These are phyloP conservation scores for Aspidiotus rigidus DNA, from an alignment of 2,888 invertebrate species.

Conservation along the genomic window DNA sequence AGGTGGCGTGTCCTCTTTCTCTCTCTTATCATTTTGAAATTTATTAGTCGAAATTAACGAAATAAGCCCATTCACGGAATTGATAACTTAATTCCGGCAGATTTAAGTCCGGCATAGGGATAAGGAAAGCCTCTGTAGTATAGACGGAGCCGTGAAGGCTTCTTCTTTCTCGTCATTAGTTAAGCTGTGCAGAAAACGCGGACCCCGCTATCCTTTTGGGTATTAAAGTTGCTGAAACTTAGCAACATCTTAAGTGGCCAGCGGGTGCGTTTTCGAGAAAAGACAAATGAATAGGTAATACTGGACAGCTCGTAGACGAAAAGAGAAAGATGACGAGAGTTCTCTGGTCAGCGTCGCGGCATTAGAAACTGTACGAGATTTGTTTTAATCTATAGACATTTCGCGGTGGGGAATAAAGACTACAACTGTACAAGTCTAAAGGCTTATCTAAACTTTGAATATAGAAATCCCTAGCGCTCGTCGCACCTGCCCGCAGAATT, in stretches of 20 bases:
- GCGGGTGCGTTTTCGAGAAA: constrained; percentile 14
- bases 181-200: constrained; percentile 18
- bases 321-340: constrained; percentile 24
- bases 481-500: constrained; percentile 31
- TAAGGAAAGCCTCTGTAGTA: constrained; percentile 27
- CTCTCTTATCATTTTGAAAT: constrained; percentile 33
- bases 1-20: background rate
- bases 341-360: constrained; percentile 17
- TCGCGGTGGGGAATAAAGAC: constrained; percentile 19
- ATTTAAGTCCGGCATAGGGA: constrained; percentile 31
- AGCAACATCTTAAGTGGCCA: constrained; percentile 31
- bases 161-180: constrained; percentile 30
- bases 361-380: constrained; percentile 24
- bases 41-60: constrained; percentile 33
- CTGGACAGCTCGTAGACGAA: constrained; percentile 29
- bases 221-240: constrained; percentile 33
- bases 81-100: constrained; percentile 33
- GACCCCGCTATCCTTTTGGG: constrained; percentile 32
- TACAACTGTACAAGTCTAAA: constrained; percentile 1
- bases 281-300: constrained; percentile 30
- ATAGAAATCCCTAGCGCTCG: constrained; percentile 30
- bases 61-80: constrained; percentile 32
- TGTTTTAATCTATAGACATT: constrained; percentile 32
- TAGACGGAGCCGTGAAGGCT: no score
- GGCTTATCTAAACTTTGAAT: constrained; percentile 33